Evolutionary conservation across 1,140 invertebrate genomes (phyloP).

Genomic region (Carposina sasakii): DNA sequence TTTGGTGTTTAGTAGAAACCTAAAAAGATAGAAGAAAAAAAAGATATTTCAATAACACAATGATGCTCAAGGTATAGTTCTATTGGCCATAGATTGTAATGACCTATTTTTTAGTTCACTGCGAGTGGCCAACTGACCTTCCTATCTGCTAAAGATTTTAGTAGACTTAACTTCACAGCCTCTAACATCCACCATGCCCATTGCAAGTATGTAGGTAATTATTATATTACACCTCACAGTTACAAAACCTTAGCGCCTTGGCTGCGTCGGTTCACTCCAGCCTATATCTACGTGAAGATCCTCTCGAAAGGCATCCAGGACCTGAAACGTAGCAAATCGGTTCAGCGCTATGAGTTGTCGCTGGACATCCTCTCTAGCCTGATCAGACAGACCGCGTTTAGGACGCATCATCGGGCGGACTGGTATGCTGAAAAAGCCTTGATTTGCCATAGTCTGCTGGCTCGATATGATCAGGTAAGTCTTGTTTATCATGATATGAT

Average conservation of each 20-base stretch:
- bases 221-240: too few relatives aligned
- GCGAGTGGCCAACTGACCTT: too few relatives aligned
- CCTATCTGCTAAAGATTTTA: too few relatives aligned
- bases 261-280: constrained; percentile 47
- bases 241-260: constrained; percentile 39
- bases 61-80: too few relatives aligned
- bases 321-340: constrained; percentile 35
- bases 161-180: too few relatives aligned
- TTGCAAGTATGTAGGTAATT: too few relatives aligned
- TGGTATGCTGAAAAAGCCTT: constrained; percentile 62
- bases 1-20: too few relatives aligned
- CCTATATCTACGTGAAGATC: constrained; percentile 42
- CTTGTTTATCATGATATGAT: constrained; percentile 9
- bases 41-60: too few relatives aligned
- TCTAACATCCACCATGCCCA: too few relatives aligned
- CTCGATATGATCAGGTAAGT: constrained; percentile 38
- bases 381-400: constrained; percentile 40
- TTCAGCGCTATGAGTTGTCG: constrained; percentile 23
- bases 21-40: too few relatives aligned
- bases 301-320: constrained; percentile 42
- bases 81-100: too few relatives aligned
- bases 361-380: constrained; percentile 40
- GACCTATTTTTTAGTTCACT: too few relatives aligned
- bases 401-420: constrained; percentile 45
- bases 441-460: constrained; percentile 46